These are phyloP conservation scores for Nezara viridula DNA, from an alignment of 2,888 invertebrate species.

Conservation along the genomic window DNA sequence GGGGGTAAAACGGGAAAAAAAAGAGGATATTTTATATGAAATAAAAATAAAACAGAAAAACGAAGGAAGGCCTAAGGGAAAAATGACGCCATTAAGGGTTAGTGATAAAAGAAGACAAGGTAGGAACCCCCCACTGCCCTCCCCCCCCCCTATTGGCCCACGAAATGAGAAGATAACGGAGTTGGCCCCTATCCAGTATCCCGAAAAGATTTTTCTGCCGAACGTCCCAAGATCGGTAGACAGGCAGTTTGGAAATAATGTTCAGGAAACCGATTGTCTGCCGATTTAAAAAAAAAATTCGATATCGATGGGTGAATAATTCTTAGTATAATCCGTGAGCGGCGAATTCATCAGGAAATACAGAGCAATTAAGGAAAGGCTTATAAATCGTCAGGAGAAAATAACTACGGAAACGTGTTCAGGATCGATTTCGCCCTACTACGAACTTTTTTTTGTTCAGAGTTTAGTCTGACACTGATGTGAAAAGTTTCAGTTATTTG, in stretches of 20 bases:
- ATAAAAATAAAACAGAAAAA: background rate
- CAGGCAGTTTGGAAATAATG: background rate
- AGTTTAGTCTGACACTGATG: background rate
- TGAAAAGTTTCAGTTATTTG: background rate
- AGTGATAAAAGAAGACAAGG: slow-evolving; percentile 12
- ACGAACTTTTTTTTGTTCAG: background rate
- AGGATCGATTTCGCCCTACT: too few species aligned
- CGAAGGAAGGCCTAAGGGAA: background rate
- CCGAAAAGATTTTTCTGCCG: background rate
- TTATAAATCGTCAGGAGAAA: background rate
- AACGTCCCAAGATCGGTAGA: background rate
- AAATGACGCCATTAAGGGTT: slow-evolving; percentile 32
- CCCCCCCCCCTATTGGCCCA: background rate
- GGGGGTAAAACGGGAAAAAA: too few species aligned
- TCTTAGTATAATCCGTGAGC: too few species aligned
- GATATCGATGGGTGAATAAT: background rate
- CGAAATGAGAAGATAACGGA: slow-evolving; percentile 36
- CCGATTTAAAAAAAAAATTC: too few species aligned
- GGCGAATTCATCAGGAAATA: too few species aligned
- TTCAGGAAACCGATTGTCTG: background rate
- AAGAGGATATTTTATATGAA: background rate
- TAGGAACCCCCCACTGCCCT: background rate
- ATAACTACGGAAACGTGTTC: background rate
- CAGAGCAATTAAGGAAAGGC: background rate
- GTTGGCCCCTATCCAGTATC: background rate